A percentile compares a stretch with the other conserved stretches of the same genome.
Conservation (phyloP, 2,888 invertebrate genomes). For the Andrena bicolor region DNA sequence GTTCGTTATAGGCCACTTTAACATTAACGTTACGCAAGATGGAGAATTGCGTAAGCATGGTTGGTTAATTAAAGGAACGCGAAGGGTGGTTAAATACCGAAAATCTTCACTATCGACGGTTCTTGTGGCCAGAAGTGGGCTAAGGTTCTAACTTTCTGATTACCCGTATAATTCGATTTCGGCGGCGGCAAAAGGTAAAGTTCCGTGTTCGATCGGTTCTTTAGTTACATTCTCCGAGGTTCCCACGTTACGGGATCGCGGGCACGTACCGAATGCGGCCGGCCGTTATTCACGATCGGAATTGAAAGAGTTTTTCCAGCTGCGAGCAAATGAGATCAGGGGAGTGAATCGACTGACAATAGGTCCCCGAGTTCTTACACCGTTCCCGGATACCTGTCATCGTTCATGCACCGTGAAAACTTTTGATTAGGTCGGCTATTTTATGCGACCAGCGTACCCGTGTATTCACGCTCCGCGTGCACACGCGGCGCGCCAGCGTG, state of each 20-base stretch:
- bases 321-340: slow-evolving; percentile 52
- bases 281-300: slow-evolving; percentile 60
- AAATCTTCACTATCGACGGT: neutral
- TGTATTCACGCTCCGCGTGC: neutral
- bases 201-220: slow-evolving; percentile 45
- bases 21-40: too few relatives aligned
- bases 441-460: neutral
- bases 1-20: too few relatives aligned
- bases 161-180: slow-evolving; percentile 66
- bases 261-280: slow-evolving; percentile 48
- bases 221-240: slow-evolving; percentile 41
- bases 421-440: slow-evolving; percentile 41
- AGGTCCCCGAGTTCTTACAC: slow-evolving; percentile 28
- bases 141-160: slow-evolving; percentile 43
- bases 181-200: slow-evolving; percentile 19
- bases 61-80: neutral
- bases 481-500: neutral
- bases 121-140: slow-evolving; percentile 16
- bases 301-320: slow-evolving; percentile 63
- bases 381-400: slow-evolving; percentile 14
- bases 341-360: slow-evolving; percentile 57
- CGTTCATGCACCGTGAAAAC: slow-evolving; percentile 27
- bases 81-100: neutral
- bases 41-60: neutral
- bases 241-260: slow-evolving; percentile 27